Evolutionary conservation across 2,888 invertebrate species (phyloP).

Genomic region (Steinernema hermaphroditum): DNA sequence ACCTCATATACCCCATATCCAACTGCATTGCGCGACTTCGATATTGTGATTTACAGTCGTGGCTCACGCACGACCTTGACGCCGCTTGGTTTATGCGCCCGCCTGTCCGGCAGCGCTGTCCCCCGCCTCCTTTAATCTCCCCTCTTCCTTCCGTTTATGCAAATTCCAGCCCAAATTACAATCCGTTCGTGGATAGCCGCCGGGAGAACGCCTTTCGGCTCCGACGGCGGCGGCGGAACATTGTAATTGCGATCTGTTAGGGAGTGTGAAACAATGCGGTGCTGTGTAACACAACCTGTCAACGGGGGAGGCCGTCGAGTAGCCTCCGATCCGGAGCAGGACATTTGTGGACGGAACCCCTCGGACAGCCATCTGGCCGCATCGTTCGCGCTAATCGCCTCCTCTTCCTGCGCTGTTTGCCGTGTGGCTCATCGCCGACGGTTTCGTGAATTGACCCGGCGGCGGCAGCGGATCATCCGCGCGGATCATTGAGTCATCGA

Average conservation of each 20-base stretch:
- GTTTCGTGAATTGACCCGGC: slow-evolving; percentile 7
- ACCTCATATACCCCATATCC: too few relatives aligned
- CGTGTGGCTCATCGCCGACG: slow-evolving; percentile 1
- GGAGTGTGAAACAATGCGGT: slow-evolving; percentile 22
- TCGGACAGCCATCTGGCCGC: slow-evolving; percentile 24
- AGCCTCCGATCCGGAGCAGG: background rate
- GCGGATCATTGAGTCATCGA: slow-evolving; percentile 23
- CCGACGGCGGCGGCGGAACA: background rate
- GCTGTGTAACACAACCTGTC: slow-evolving; percentile 20
- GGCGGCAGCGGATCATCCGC: background rate
- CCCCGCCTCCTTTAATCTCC: slow-evolving; percentile 14
- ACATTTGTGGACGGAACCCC: slow-evolving; percentile 1
- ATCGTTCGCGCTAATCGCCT: background rate
- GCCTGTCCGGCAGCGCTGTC: background rate
- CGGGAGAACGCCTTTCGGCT: too few relatives aligned
- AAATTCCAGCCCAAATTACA: slow-evolving; percentile 20
- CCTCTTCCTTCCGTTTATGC: slow-evolving; percentile 27
- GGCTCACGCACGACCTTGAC: slow-evolving; percentile 8
- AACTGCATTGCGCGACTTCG: background rate
- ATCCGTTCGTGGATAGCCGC: too few relatives aligned
- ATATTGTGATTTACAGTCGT: slow-evolving; percentile 14
- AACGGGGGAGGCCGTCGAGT: background rate
- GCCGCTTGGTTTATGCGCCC: background rate
- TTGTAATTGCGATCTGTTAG: slow-evolving; percentile 17
- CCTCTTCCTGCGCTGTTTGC: slow-evolving; percentile 10